Base-by-base conservation (phyloP, 2,797 vertebrate genomes). In the Lepilemur septentrionalis region DNA sequence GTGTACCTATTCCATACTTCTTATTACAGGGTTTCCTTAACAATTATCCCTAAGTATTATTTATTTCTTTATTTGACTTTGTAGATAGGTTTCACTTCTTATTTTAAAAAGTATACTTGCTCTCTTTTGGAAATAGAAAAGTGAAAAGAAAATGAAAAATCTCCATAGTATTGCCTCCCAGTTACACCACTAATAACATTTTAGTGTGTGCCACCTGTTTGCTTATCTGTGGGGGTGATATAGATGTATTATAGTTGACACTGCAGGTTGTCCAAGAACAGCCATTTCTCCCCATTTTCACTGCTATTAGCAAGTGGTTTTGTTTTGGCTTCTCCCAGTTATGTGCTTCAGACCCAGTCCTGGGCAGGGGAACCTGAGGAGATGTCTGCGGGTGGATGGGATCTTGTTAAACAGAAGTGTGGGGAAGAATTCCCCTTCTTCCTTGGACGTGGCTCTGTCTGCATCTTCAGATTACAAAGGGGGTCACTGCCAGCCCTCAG, bases 51-150 rank as follows among this genome's bases (percentile, higher is more conserved):
- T 13, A 80, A 93, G 22, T 35, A 20, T 12, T 48, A 55, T 69
- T 80, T 23, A 41, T 75, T 92, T 89, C 46, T 89, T 59, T 75
- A 18, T 57, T 78, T 87, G 46, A 69, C 48, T 96, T 92, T 76
- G 25, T 25, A 81, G 61, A 38, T 7, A 63, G 18, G 82, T 83
- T 83, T 86, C 86, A 41, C 41, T 93, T 93, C 63, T 81, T 55
- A n/a, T 81, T 72, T 70, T 43, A 76, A 41, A 92, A 69, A 61
- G 70, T 76, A 55, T 30, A 17, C 5, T 46, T 69, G 30, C 61
- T 91, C 30, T 61, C 50, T 55, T 85, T 72, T 59, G 85, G 81
- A 92, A 85, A 78, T 25, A 81, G 72, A 67, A 84, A 94, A 84
- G 8, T 38, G 50, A 89, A 91, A 86, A 57, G 18, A 76, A 73